phyloP scores from a whole-genome alignment of 2,888 invertebrate genomes.

The Alloplasta piceator region DNA sequence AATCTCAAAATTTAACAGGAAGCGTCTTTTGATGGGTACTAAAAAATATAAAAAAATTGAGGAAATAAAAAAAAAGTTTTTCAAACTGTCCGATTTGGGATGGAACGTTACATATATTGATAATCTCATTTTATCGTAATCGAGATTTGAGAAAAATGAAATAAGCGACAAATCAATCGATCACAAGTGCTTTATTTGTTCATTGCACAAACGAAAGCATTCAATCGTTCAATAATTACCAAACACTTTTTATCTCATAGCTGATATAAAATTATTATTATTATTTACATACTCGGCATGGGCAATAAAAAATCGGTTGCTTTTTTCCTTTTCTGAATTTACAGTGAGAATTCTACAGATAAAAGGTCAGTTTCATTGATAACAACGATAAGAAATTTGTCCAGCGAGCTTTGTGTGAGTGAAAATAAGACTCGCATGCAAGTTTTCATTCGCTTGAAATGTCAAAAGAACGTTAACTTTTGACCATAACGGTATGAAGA shows the following conservation, averaged over 20 bases:
- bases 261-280: slow-evolving; percentile 1
- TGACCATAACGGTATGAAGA: too few relatives aligned
- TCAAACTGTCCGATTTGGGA: too few relatives aligned
- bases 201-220: not conserved
- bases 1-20: too few relatives aligned
- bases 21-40: too few relatives aligned
- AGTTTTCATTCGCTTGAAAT: too few relatives aligned
- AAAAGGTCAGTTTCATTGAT: not conserved
- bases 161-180: slow-evolving; percentile 5
- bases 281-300: not conserved
- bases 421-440: too few relatives aligned
- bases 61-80: too few relatives aligned
- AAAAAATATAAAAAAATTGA: too few relatives aligned
- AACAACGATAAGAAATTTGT: not conserved
- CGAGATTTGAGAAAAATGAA: slow-evolving; percentile 19
- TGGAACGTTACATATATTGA: not conserved
- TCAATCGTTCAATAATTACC: slow-evolving; percentile 8
- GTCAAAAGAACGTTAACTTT: too few relatives aligned
- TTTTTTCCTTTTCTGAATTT: not conserved
- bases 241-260: slow-evolving; percentile 11
- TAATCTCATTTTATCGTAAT: slow-evolving; percentile 4
- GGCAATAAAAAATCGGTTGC: not conserved
- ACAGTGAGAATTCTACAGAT: not conserved
- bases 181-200: slow-evolving; percentile 6
- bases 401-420: not conserved